Evolutionary conservation across 2,797 vertebrate genomes (phyloP), one percentile per base, ranked within the genome.

Genomic region (Alosa sapidissima): DNA sequence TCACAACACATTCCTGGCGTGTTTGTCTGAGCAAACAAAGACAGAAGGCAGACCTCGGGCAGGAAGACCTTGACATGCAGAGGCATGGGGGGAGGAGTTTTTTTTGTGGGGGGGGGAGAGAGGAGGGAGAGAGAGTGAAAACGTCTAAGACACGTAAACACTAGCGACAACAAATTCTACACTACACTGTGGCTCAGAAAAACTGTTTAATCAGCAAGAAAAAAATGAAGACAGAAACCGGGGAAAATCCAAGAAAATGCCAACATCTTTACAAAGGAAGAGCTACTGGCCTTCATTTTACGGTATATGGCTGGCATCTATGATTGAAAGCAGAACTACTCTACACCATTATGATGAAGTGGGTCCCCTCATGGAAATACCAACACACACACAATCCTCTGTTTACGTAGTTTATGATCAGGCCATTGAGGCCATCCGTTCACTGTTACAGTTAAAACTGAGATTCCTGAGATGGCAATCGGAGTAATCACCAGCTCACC

Each of bases 1-100:
- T 93, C 90, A 88, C 91, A 92, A 93, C 91, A 91, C 93, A 95
- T 96, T 95, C 94, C 89, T 93, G 49, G 85, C 88, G 95, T 93
- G 89, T 88, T 93, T 92, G 87, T 81, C 82, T 92, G 85, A 41
- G 41, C 89, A 93, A 94, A 94, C 93, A 93, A 94, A 90, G 88
- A 72, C 88, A 47, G 87, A 81, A 88, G 72, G 72, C 36, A 78
- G 41, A 41, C 36, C 72, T 45, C 14, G 36, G 0, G 8, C 58
- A 78, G 83, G 21, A 83, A 89, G 88, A 85, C 28, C 83, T 84
- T 89, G 82, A 90, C 87, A 90, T 85, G 86, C 55, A 81, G 86
- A 84, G 85, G 51, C 84, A 88, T 83, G 81, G 83, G 16, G 49
- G 19, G 33, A 47, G 88, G 88, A 90, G 88, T 87, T 82, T 28